phyloP scores from a whole-genome alignment of 2,888 invertebrate species.

The Coelinius sp. region DNA sequence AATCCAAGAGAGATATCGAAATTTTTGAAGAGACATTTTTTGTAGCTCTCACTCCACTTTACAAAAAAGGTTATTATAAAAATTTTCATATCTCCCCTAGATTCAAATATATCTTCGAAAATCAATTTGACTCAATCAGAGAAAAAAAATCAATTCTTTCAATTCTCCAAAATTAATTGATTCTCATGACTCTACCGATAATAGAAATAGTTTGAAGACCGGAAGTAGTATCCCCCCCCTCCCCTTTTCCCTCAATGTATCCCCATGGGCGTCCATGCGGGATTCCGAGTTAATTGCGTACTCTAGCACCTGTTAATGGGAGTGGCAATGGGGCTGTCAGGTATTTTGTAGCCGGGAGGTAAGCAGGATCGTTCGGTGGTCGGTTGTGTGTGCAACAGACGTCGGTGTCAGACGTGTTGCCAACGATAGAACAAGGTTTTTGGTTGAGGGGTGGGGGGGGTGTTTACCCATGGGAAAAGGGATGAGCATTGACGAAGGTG shows the following conservation, averaged over 20 bases:
- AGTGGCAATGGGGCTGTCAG: slow-evolving; percentile 61
- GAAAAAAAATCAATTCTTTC: background rate
- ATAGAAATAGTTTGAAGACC: slow-evolving; percentile 5
- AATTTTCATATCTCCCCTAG: no score
- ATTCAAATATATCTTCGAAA: background rate
- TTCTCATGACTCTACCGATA: background rate
- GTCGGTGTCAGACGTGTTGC: slow-evolving; percentile 56
- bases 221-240: background rate
- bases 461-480: background rate
- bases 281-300: slow-evolving; percentile 62
- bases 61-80: no score
- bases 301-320: slow-evolving; percentile 64
- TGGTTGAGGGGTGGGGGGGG: background rate
- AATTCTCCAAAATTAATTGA: background rate
- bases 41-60: no score
- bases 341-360: slow-evolving; percentile 61
- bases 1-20: no score
- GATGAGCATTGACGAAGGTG: background rate
- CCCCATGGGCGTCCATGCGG: slow-evolving; percentile 28
- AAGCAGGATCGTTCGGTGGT: slow-evolving; percentile 56
- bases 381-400: slow-evolving; percentile 56
- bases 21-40: no score
- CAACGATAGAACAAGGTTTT: slow-evolving; percentile 20
- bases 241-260: background rate
- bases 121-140: background rate